These are phyloP conservation scores for Steinernema scapterisci DNA, from an alignment of 2,888 invertebrate species.

Conservation along the genomic window DNA sequence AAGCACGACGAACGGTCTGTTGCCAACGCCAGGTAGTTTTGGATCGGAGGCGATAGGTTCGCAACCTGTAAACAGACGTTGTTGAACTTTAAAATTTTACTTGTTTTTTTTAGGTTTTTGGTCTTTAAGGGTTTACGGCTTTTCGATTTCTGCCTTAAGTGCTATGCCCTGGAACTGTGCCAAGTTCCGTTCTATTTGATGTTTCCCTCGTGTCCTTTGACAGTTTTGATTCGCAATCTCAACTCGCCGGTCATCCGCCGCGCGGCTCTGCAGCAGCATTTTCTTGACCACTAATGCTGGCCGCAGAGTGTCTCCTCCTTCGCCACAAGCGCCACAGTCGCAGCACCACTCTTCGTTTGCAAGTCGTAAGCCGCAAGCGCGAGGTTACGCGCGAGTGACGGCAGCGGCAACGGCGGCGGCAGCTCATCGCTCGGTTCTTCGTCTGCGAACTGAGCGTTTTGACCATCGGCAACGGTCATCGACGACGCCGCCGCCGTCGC, in stretches of 20 bases:
- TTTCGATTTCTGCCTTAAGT: neutral
- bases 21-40: constrained; percentile 3
- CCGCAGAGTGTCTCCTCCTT: neutral
- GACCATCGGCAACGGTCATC: neutral
- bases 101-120: neutral
- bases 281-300: neutral
- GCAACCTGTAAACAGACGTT: constrained; percentile 5
- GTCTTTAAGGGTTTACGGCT: neutral
- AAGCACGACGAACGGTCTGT: neutral
- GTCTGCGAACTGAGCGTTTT: neutral
- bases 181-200: too few relatives aligned
- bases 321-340: neutral
- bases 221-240: too few relatives aligned
- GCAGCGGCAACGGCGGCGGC: neutral
- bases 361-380: too few relatives aligned
- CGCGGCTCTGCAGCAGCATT: neutral
- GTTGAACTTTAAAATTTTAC: too few relatives aligned
- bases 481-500: neutral
- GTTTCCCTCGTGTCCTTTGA: too few relatives aligned
- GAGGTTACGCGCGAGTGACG: too few relatives aligned
- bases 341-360: too few relatives aligned
- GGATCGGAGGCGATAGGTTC: neutral
- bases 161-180: too few relatives aligned
- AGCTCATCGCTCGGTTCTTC: neutral
- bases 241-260: neutral